Evolutionary conservation across 2,797 vertebrate species (phyloP).

Genomic region (Parauchenoglanis punctatus): DNA sequence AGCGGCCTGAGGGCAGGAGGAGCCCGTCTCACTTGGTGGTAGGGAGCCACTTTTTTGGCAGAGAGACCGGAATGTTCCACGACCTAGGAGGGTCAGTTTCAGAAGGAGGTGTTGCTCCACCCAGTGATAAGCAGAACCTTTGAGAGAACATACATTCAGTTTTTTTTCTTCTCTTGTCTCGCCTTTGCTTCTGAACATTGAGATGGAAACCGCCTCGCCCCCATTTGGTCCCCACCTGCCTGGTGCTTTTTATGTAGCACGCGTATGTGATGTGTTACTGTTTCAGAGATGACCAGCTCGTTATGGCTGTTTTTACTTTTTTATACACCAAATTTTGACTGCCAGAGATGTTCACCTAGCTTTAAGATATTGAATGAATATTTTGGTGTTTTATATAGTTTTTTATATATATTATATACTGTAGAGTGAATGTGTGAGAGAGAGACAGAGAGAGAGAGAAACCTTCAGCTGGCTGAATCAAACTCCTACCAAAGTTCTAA

Average conservation of each 20-base stretch:
- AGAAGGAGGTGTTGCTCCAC: neutral
- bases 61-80: slow-evolving; percentile 36
- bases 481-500: neutral
- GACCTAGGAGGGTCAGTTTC: neutral
- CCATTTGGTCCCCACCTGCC: neutral
- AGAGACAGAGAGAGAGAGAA: neutral
- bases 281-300: neutral
- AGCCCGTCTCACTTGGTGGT: slow-evolving; percentile 43
- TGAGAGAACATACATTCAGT: neutral
- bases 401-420: neutral
- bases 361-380: slow-evolving; percentile 3
- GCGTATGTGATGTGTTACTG: neutral
- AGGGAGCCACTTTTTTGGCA: slow-evolving; percentile 31
- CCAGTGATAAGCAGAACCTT: neutral
- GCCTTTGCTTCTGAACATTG: neutral
- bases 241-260: neutral
- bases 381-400: slow-evolving; percentile 1
- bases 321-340: neutral
- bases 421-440: neutral
- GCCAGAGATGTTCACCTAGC: neutral
- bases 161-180: neutral
- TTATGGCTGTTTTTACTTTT: neutral
- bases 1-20: slow-evolving; percentile 61
- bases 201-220: neutral
- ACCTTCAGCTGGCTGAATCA: slow-evolving; percentile 19